Percentiles rank a stretch among this genome's conserved stretches.
Conservation (phyloP, 1,140 invertebrate genomes). For the Listronotus oregonensis region DNA sequence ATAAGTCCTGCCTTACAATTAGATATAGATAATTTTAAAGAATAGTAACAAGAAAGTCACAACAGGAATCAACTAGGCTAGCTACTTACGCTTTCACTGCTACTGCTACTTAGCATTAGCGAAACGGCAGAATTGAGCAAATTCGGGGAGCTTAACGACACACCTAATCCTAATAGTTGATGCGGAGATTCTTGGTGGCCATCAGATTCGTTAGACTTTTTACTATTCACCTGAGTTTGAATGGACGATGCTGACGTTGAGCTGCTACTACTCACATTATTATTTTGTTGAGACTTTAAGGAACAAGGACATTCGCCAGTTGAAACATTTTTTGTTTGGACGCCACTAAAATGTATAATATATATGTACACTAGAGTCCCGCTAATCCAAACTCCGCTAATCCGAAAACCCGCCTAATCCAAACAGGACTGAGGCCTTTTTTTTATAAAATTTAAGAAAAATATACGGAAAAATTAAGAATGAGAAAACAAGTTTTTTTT, state of each 20-base stretch:
- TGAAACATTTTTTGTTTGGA: constrained; percentile 20
- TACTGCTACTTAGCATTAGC: constrained; percentile 58
- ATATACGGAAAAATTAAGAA: too few relatives aligned
- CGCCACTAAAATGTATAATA: constrained; percentile 7
- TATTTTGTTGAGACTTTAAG: constrained; percentile 18
- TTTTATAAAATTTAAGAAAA: too few relatives aligned
- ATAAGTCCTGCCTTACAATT: too few relatives aligned
- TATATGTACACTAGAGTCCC: too few relatives aligned
- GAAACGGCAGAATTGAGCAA: constrained; percentile 51
- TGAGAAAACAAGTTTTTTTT: too few relatives aligned
- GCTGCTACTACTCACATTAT: constrained; percentile 16
- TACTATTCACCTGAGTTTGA: constrained; percentile 33
- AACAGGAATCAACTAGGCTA: too few relatives aligned
- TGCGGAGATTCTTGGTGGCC: constrained; percentile 33
- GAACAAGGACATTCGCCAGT: constrained; percentile 26
- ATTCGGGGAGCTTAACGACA: constrained; percentile 54
- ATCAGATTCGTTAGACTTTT: constrained; percentile 25
- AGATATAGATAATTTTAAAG: too few relatives aligned
- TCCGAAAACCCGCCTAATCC: too few relatives aligned
- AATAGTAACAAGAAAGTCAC: too few relatives aligned
- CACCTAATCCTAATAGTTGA: constrained; percentile 44
- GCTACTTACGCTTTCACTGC: constrained; percentile 55
- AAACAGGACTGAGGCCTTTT: too few relatives aligned
- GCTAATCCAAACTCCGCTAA: too few relatives aligned
- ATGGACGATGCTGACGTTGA: constrained; percentile 40